phyloP scores from a whole-genome alignment of 2,113 vertebrate genomes.

The Falco punctatus region DNA sequence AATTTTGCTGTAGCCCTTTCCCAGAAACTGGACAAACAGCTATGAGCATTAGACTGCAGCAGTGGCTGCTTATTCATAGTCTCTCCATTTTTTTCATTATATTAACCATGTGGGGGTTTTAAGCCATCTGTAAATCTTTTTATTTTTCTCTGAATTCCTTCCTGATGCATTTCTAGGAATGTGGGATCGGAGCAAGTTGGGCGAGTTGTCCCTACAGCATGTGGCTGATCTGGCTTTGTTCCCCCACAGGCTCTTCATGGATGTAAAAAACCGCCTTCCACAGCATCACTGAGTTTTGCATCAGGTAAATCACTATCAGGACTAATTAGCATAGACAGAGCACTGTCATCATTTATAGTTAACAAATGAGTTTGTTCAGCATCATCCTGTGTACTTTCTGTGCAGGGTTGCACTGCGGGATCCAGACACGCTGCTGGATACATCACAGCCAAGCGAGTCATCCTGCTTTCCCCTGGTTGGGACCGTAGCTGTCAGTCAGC shows the following conservation, averaged over 20 bases:
- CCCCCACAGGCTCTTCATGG: neutral
- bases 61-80: neutral
- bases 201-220: accelerated
- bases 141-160: neutral
- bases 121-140: neutral
- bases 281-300: neutral
- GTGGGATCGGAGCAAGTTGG: neutral
- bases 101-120: neutral
- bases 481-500: neutral
- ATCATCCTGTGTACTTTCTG: neutral
- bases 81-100: neutral
- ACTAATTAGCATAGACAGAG: neutral
- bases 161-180: neutral
- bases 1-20: slow-evolving; percentile 7
- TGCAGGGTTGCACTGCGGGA: neutral
- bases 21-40: neutral
- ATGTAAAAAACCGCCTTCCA: neutral
- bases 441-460: accelerated
- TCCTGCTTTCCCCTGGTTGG: neutral
- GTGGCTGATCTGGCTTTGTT: neutral
- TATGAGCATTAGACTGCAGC: neutral
- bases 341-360: neutral
- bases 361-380: neutral
- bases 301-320: neutral
- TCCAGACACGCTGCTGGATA: neutral